Base-by-base conservation (phyloP, 2,797 vertebrate species). In the Dallia pectoralis region DNA sequence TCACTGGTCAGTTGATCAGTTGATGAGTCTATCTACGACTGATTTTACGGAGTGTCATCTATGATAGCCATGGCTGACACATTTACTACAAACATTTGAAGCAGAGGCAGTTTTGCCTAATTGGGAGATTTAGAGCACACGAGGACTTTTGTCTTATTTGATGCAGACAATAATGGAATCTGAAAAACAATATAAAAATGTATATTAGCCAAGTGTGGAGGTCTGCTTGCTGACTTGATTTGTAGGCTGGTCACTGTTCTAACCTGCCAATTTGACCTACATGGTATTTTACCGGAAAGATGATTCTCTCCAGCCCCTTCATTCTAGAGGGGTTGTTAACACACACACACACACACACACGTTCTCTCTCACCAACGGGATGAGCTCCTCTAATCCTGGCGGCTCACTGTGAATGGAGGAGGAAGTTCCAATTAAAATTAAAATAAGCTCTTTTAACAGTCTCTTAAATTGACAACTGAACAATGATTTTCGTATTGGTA, bases 381-480 rank as follows among this genome's bases (percentile, higher is more conserved):
- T 70, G 67, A 75, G 82, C 85, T 84, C 81, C 77, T 90, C 79
- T 86, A 88, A 89, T 91, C 76, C 85, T 87, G 12, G 14, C 77
- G 74, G 86, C 82, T 90, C 73, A 87, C 80, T 70, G 87, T 90
- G 92, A 93, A 92, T 92, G 89, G 67, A 88, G 87, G 90, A 91
- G 93, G 91, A 93, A 92, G 91, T 92, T 94, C 96, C 96, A 98
- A 98, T 98, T 98, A 97, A 97, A 95, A 93, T 93, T 94, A 95
- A 93, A 97, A 96, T 94, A 95, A 96, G 93, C 94, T 94, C 93
- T 95, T 97, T 96, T 97, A 98, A 95, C 94, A 89, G 96, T 94
- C 95, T 97, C 96, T 98, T 97, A 97, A 97, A 99, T 98, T 99
- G 97, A 99, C 97, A 98, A 96, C 94, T 93, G 95, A 96, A 96